phyloP scores from a whole-genome alignment of 2,888 invertebrate genomes.

The Orchestes rusci region DNA sequence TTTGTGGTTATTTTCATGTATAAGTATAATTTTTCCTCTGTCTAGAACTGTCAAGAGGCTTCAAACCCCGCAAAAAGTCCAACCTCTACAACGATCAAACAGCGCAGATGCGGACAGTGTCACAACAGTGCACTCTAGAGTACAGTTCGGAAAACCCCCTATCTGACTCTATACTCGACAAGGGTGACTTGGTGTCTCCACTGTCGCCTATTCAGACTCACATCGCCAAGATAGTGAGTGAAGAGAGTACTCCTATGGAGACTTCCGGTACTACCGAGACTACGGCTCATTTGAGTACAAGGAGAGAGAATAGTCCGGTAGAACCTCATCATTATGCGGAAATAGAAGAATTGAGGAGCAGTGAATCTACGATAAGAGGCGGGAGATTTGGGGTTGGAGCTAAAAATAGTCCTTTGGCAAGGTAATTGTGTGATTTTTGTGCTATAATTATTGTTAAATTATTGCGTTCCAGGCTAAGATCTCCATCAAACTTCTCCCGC shows the following conservation, averaged over 20 bases:
- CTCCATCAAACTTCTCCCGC: slow-evolving; percentile 33
- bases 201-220: slow-evolving; percentile 17
- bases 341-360: slow-evolving; percentile 20
- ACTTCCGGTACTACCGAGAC: slow-evolving; percentile 15
- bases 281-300: slow-evolving; percentile 17
- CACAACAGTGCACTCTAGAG: slow-evolving; percentile 64
- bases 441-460: neutral
- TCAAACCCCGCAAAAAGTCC: slow-evolving; percentile 21
- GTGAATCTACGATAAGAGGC: slow-evolving; percentile 20
- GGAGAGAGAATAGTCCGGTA: slow-evolving; percentile 21
- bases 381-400: slow-evolving; percentile 18
- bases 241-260: slow-evolving; percentile 16
- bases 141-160: slow-evolving; percentile 46
- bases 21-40: neutral
- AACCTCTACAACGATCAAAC: slow-evolving; percentile 15
- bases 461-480: slow-evolving; percentile 12
- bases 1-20: slow-evolving; percentile 28
- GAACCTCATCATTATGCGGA: slow-evolving; percentile 21
- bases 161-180: slow-evolving; percentile 40
- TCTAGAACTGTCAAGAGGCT: slow-evolving; percentile 17
- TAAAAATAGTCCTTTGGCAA: slow-evolving; percentile 15
- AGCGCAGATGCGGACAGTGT: slow-evolving; percentile 53
- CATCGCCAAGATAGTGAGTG: slow-evolving; percentile 6
- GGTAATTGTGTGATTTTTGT: slow-evolving; percentile 11
- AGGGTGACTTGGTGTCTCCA: slow-evolving; percentile 21